Percentiles rank a stretch among this genome's conserved stretches.
Evolutionary conservation across 2,888 invertebrate genomes (phyloP).

Genomic region (Ophonus ardosiacus): DNA sequence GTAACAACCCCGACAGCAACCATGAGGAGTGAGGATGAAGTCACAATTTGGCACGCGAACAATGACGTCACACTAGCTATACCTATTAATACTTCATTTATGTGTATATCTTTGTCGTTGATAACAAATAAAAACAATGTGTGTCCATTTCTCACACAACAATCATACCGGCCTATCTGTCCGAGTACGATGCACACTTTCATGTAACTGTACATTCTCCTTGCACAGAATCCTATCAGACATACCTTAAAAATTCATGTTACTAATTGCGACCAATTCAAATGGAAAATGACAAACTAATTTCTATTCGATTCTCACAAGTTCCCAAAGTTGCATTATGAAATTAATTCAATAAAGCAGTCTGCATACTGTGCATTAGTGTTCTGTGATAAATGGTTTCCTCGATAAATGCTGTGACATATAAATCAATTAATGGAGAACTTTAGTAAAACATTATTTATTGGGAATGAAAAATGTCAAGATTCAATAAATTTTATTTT

Average conservation of each 20-base stretch:
- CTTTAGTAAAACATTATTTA: constrained; percentile 10
- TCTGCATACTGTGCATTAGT: constrained; percentile 12
- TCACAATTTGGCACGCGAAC: too few relatives aligned
- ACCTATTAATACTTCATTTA: too few relatives aligned
- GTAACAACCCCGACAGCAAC: too few relatives aligned
- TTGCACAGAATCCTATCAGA: background rate
- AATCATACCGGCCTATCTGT: too few relatives aligned
- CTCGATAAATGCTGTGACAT: constrained; percentile 17
- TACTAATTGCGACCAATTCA: constrained; percentile 3
- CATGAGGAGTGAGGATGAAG: too few relatives aligned
- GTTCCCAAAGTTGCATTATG: constrained; percentile 17
- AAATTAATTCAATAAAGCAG: constrained; percentile 17
- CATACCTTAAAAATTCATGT: constrained; percentile 13
- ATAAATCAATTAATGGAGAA: constrained; percentile 38
- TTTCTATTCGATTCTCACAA: constrained; percentile 19
- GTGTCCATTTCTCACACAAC: too few relatives aligned
- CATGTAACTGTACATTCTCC: background rate
- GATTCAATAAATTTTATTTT: background rate
- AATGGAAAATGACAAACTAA: constrained; percentile 19
- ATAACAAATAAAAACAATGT: too few relatives aligned
- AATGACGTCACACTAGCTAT: too few relatives aligned
- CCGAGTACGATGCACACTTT: background rate
- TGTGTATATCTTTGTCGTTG: too few relatives aligned
- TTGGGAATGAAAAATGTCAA: constrained; percentile 5
- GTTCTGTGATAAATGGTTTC: constrained; percentile 6